Conservation (phyloP, 2,888 invertebrate species). For the Apocheima hispidaria region DNA sequence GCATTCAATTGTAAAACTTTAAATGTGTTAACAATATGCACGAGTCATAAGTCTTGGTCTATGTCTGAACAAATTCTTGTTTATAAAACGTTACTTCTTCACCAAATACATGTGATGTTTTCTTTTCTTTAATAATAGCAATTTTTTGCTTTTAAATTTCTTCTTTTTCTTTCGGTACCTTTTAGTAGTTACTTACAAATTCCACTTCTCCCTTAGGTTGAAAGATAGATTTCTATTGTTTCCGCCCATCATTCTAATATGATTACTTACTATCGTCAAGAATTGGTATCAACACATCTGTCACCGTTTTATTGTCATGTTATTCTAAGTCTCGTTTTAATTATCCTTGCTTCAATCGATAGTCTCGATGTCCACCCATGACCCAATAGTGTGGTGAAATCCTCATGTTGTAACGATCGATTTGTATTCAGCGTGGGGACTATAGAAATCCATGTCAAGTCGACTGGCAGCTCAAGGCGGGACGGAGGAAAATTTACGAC, state of each 20-base stretch:
- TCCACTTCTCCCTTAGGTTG: neutral
- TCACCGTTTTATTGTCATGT: slow-evolving; percentile 44
- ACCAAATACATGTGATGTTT: too few species aligned
- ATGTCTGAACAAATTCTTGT: neutral
- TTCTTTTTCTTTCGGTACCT: neutral
- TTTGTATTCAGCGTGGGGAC: slow-evolving; percentile 80
- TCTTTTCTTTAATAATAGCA: too few species aligned
- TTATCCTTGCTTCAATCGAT: slow-evolving; percentile 65
- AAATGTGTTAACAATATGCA: neutral
- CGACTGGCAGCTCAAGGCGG: slow-evolving; percentile 74
- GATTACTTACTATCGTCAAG: slow-evolving; percentile 48
- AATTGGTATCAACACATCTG: slow-evolving; percentile 50
- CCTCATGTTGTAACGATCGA: slow-evolving; percentile 78
- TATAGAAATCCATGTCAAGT: slow-evolving; percentile 85
- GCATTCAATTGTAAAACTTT: neutral
- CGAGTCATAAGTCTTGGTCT: neutral
- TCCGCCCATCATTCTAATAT: neutral
- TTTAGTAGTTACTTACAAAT: neutral
- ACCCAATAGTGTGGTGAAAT: slow-evolving; percentile 85
- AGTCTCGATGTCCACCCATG: slow-evolving; percentile 72
- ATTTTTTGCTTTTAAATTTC: too few species aligned
- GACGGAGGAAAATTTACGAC: slow-evolving; percentile 78
- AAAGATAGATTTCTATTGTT: slow-evolving; percentile 23
- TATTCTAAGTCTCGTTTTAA: slow-evolving; percentile 50
- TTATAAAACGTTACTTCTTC: too few species aligned